Conservation (phyloP, 2,888 invertebrate genomes). For the Cryptus viduatorius region DNA sequence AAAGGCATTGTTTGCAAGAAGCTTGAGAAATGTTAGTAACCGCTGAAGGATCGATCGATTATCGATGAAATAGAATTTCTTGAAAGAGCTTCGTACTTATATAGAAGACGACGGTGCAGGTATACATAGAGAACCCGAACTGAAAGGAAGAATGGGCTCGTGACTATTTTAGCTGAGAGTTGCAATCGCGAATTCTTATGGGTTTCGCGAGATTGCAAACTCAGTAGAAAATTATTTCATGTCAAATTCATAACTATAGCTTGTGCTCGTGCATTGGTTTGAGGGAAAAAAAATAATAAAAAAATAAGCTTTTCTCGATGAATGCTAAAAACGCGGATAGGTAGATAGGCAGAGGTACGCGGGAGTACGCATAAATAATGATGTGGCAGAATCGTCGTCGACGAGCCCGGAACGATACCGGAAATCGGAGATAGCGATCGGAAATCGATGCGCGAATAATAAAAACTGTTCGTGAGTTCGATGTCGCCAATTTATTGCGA, state of each 20-base stretch:
- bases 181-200: constrained; percentile 38
- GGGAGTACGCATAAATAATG: constrained; percentile 52
- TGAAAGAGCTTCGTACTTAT: constrained; percentile 28
- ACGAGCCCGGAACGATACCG: constrained; percentile 50
- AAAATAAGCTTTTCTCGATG: constrained; percentile 2
- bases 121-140: constrained; percentile 15
- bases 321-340: not conserved
- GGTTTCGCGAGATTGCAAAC: constrained; percentile 40
- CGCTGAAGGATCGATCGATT: constrained; percentile 47
- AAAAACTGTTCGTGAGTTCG: constrained; percentile 3
- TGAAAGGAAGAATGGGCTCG: constrained; percentile 40
- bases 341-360: not conserved
- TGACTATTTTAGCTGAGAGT: constrained; percentile 51
- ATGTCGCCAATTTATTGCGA: constrained; percentile 37
- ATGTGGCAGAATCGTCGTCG: constrained; percentile 41
- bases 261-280: not conserved
- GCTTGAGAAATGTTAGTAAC: constrained; percentile 49
- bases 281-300: too few relatives aligned
- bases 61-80: constrained; percentile 48
- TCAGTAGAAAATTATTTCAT: constrained; percentile 26
- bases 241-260: constrained; percentile 11
- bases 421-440: constrained; percentile 52
- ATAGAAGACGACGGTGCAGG: not conserved
- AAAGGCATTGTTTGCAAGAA: constrained; percentile 53
- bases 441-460: constrained; percentile 44